phyloP scores from a whole-genome alignment of 2,113 vertebrate genomes.

The Uria aalge region DNA sequence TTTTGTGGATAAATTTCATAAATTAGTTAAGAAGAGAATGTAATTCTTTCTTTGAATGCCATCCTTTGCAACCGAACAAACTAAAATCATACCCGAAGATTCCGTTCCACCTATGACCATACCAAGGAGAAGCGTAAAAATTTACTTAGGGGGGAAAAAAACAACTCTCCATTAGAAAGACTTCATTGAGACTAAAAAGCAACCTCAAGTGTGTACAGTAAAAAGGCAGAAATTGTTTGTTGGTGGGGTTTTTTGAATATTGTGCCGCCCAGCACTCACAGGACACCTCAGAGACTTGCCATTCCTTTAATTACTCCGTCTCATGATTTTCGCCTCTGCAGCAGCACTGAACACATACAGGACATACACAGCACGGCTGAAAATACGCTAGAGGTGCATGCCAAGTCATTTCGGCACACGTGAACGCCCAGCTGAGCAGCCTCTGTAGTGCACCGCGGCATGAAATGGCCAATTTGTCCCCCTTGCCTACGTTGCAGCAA shows the following conservation, averaged over 20 bases:
- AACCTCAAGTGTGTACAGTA: not conserved
- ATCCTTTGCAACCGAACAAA: not conserved
- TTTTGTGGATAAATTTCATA: not conserved
- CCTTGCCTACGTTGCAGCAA: not conserved
- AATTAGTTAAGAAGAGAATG: not conserved
- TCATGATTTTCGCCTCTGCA: not conserved
- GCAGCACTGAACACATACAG: not conserved
- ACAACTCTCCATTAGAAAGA: not conserved
- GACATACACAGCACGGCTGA: fast-evolving
- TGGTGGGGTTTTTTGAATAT: not conserved
- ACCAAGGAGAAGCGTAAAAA: not conserved
- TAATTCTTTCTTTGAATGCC: not conserved
- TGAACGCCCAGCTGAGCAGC: not conserved
- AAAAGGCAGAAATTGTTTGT: not conserved
- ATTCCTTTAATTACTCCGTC: not conserved
- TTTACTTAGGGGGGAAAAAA: not conserved
- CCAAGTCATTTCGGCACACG: not conserved
- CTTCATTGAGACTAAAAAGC: not conserved
- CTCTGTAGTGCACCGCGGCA: not conserved
- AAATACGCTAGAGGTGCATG: fast-evolving
- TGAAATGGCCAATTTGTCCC: slow-evolving; percentile 20
- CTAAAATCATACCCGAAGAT: not conserved
- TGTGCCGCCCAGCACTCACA: not conserved
- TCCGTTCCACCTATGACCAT: not conserved
- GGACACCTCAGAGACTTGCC: not conserved